Base-by-base conservation (phyloP, 1,140 invertebrate genomes). In the Cardiocondyla obscurior region DNA sequence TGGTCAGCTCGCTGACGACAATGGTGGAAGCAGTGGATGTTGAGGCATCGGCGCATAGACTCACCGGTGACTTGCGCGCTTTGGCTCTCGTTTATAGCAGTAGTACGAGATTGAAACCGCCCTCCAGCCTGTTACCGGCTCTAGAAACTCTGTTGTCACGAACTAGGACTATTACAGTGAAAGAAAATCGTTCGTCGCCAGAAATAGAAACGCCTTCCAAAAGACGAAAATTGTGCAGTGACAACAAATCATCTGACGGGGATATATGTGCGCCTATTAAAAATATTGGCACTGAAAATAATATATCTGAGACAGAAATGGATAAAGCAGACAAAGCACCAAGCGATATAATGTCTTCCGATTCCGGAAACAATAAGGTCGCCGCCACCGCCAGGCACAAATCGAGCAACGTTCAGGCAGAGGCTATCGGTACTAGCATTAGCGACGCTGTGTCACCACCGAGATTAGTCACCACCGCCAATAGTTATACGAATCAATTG, bases 1-100 rank as follows among this genome's bases (percentile, higher is more conserved):
- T 95, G 8, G 94, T 95, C 6, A 94, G 92, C 36, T 94, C 95
- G 0, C 85, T 96, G 77, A 94, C 92, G 30, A 94, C 94, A 36
- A 94, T 94, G 91, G 94, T 95, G 5, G 92, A 93, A 7, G 93
- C 94, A 0, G 92, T 95, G 0, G 94, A 95, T 72, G 90, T 95
- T 5, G 90, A 93, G 53, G 86, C 88, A 0, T 93, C 92, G 22
- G 95, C 95, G 0, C 94, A 94, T 73, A 92, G 94, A 62, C 85
- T 96, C 14, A 94, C 95, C 1, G 95, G 95, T 2, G 95, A 96
- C 76, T 81, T 96, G 28, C 90, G 95, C 73, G 95, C 95, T 0
- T 81, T 95, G 19, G 92, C 94, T n/a, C 88, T 95, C 8, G 95
- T 95, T 5, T 95, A 95, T 76, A 95, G 93, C 74, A 93, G 92